Evolutionary conservation across 2,113 vertebrate genomes (phyloP).

Genomic region (Tor tambroides): DNA sequence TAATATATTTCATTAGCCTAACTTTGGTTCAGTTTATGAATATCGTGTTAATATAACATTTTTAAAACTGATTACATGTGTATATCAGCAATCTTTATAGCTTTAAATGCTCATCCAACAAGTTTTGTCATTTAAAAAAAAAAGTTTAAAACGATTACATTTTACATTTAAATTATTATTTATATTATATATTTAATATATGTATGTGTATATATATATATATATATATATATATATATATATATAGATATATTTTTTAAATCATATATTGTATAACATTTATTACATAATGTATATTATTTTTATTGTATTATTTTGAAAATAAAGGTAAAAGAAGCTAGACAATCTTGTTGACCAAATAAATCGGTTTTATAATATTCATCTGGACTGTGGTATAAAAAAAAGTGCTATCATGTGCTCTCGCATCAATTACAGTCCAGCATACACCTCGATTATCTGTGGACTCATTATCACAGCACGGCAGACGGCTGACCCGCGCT

Average conservation of each 20-base stretch:
- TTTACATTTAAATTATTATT: neutral
- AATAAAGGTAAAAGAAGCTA: neutral
- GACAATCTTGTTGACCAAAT: neutral
- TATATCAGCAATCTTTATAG: neutral
- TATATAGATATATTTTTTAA: neutral
- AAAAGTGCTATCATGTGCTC: constrained; percentile 27
- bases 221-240: neutral
- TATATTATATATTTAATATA: too few species aligned
- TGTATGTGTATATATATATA: too few species aligned
- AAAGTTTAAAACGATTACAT: neutral
- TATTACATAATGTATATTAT: neutral
- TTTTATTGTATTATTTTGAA: neutral
- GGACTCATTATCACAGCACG: constrained; percentile 2
- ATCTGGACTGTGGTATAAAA: constrained; percentile 10
- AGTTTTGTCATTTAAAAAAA: neutral
- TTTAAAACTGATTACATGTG: too few species aligned
- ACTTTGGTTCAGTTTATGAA: neutral
- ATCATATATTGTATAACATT: neutral
- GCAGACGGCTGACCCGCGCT: constrained; percentile 18
- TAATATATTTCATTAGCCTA: neutral
- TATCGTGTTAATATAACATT: neutral
- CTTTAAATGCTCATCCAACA: neutral
- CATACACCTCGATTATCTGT: neutral
- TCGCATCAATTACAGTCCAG: constrained; percentile 35
- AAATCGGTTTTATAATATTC: neutral